phyloP scores from a whole-genome alignment of 2,888 invertebrate species.

The Rotaria sp. region DNA sequence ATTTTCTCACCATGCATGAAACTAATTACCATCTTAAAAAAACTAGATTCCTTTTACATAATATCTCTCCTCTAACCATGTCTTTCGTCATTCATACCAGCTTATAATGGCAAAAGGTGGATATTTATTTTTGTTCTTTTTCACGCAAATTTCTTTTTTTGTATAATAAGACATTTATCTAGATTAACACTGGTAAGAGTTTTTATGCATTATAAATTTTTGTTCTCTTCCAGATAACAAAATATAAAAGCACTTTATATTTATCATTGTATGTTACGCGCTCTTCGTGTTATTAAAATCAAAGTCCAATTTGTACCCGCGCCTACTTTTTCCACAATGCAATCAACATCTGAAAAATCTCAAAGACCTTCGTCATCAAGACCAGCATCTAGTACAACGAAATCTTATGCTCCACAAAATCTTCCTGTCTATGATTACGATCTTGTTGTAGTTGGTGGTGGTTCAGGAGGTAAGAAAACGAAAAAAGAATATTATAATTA shows the following conservation, averaged over 20 bases:
- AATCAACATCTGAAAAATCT: neutral
- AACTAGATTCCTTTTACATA: too few species aligned
- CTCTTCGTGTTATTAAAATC: neutral
- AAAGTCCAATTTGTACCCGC: neutral
- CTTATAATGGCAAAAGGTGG: too few species aligned
- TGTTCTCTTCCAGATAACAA: neutral
- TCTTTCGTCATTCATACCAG: too few species aligned
- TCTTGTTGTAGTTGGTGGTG: slow-evolving; percentile 85
- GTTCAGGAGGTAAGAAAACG: slow-evolving; percentile 66
- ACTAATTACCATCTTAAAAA: too few species aligned
- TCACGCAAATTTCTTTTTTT: too few species aligned
- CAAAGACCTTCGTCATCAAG: neutral
- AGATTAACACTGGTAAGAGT: neutral
- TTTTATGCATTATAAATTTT: neutral
- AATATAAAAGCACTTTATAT: neutral
- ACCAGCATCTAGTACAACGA: neutral
- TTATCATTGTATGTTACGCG: neutral
- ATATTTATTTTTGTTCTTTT: too few species aligned
- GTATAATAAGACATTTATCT: too few species aligned
- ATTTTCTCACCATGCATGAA: too few species aligned
- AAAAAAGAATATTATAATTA: neutral
- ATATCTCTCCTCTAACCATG: too few species aligned
- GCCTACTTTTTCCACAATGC: neutral
- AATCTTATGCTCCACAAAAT: slow-evolving; percentile 27
- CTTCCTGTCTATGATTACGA: slow-evolving; percentile 69